These are phyloP conservation scores for Cecidostiba fungosa DNA, from an alignment of 2,888 invertebrate species.

Conservation along the genomic window DNA sequence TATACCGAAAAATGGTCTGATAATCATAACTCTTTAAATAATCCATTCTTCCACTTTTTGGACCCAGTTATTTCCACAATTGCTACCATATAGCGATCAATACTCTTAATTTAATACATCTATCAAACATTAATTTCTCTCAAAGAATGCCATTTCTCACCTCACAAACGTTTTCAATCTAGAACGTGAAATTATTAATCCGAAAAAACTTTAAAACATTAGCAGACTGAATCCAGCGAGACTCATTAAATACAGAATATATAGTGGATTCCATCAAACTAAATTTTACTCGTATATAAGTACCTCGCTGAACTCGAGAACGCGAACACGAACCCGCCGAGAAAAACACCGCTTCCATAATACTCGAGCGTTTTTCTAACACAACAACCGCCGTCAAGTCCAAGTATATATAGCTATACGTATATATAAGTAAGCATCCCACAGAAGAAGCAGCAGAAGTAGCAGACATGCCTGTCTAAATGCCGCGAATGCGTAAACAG, in stretches of 20 bases:
- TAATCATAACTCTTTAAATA: too few species aligned
- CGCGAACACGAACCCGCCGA: background rate
- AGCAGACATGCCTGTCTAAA: constrained; percentile 40
- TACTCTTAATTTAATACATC: too few species aligned
- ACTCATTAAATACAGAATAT: background rate
- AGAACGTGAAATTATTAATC: too few species aligned
- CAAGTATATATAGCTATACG: background rate
- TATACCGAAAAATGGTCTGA: too few species aligned
- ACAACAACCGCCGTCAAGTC: background rate
- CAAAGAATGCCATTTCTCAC: too few species aligned
- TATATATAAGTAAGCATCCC: background rate
- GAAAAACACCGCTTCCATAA: background rate
- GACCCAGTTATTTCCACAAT: too few species aligned
- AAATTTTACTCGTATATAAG: background rate
- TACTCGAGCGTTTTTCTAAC: background rate
- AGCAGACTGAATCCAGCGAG: background rate
- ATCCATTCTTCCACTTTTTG: too few species aligned
- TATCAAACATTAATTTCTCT: too few species aligned
- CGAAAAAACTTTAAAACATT: too few species aligned
- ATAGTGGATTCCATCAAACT: background rate
- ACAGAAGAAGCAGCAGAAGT: constrained; percentile 18
- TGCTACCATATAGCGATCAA: too few species aligned
- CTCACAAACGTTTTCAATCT: too few species aligned
- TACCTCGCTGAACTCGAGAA: background rate
- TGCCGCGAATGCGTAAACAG: constrained; percentile 55